A percentile compares a stretch with the other conserved stretches of the same genome.
phyloP scores from a whole-genome alignment of 2,797 vertebrate species.

The Ctenochaetus hawaiiensis region DNA sequence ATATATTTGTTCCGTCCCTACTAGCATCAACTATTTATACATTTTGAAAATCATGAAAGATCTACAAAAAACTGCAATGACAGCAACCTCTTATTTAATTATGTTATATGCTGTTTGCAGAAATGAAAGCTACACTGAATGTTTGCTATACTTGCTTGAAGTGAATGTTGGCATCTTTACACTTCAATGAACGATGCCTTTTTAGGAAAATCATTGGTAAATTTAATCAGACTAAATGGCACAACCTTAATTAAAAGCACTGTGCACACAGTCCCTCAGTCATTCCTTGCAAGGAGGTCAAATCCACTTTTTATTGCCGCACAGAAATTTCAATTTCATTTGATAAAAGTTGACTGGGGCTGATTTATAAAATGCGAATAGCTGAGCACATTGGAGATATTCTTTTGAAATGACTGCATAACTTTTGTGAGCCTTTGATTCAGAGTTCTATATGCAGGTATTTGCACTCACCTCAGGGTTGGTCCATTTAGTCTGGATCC shows the following conservation, averaged over 20 bases:
- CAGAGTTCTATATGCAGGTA: slow-evolving; percentile 11
- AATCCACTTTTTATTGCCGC: slow-evolving; percentile 18
- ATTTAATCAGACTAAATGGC: background rate
- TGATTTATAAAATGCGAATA: slow-evolving; percentile 45
- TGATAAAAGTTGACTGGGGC: slow-evolving; percentile 19
- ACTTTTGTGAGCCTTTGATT: slow-evolving; percentile 4
- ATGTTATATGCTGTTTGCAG: background rate
- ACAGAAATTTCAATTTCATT: slow-evolving; percentile 43
- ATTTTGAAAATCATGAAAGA: background rate
- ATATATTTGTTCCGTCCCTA: too few species aligned
- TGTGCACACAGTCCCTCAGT: background rate
- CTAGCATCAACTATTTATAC: background rate
- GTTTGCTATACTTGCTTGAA: background rate
- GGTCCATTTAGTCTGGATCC: slow-evolving; percentile 91
- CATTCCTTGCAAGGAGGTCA: slow-evolving; percentile 30
- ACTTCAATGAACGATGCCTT: background rate
- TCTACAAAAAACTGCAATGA: background rate
- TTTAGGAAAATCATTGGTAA: background rate
- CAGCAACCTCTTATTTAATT: background rate
- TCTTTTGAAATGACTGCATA: slow-evolving; percentile 5
- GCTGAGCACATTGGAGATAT: background rate
- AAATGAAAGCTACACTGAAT: background rate
- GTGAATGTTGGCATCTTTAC: background rate
- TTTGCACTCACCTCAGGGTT: slow-evolving; percentile 89
- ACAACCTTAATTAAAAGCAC: slow-evolving; percentile 11